Conservation (phyloP, 2,888 invertebrate genomes). For the Linyphia triangularis region DNA sequence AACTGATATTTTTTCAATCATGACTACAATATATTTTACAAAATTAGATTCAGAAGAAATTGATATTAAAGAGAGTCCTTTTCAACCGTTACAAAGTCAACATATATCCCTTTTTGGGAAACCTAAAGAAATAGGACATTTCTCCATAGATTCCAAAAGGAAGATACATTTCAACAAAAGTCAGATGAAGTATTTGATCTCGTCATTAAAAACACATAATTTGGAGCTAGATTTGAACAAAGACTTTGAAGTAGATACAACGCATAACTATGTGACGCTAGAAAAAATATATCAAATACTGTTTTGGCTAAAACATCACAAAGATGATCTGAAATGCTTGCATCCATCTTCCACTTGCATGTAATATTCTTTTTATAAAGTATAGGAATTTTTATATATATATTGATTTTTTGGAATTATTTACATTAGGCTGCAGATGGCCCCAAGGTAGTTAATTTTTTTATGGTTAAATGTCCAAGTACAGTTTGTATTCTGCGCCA, state of each 20-base stretch:
- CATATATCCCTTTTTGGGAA: conserved; percentile 78
- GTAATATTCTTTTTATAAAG: too few relatives aligned
- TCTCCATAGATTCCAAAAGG: conserved; percentile 78
- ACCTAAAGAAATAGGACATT: conserved; percentile 79
- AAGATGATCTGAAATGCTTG: neutral
- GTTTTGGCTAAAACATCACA: conserved; percentile 81
- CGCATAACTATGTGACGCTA: conserved; percentile 79
- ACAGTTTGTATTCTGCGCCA: too few relatives aligned
- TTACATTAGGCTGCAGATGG: too few relatives aligned
- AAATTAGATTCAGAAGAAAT: conserved; percentile 23
- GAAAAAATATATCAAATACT: conserved; percentile 83
- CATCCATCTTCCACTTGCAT: neutral
- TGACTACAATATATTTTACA: conserved; percentile 28
- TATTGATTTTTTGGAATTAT: too few relatives aligned
- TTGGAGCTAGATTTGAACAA: conserved; percentile 79
- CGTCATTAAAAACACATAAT: conserved; percentile 77
- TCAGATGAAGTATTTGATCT: conserved; percentile 78
- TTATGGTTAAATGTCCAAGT: too few relatives aligned
- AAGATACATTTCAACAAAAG: conserved; percentile 77
- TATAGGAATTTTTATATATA: too few relatives aligned
- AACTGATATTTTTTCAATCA: neutral
- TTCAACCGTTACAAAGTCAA: neutral
- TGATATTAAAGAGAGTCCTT: conserved; percentile 3
- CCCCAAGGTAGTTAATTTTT: too few relatives aligned
- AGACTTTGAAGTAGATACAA: conserved; percentile 78